Evolutionary conservation across 2,888 invertebrate species (phyloP).

Genomic region (Apamea sordens): DNA sequence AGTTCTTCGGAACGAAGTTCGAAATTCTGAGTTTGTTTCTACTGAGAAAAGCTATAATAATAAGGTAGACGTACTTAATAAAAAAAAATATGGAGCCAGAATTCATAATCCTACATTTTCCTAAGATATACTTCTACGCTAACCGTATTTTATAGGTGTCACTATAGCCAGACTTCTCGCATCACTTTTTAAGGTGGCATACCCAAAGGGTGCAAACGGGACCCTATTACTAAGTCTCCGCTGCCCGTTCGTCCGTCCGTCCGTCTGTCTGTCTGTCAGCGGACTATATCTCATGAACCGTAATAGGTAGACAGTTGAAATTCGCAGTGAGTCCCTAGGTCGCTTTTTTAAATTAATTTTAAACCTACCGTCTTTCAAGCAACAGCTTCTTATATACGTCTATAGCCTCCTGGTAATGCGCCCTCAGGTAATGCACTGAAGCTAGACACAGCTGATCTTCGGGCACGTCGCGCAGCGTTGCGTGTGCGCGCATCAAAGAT

Average conservation of each 20-base stretch:
- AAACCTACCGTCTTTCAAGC: conserved; percentile 95
- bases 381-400: conserved; percentile 99
- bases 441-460: conserved; percentile 99
- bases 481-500: conserved; percentile 95
- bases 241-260: neutral
- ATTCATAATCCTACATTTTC: neutral
- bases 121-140: neutral
- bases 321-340: neutral
- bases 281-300: neutral
- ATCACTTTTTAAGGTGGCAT: neutral
- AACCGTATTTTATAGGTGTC: neutral
- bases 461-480: conserved; percentile 95
- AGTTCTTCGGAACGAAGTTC: neutral
- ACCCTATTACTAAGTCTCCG: neutral
- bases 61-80: neutral
- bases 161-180: neutral
- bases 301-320: neutral
- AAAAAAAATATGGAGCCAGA: neutral
- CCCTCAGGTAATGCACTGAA: conserved; percentile 98
- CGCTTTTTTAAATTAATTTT: neutral
- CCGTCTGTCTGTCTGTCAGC: neutral
- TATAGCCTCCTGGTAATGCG: conserved; percentile 99
- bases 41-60: neutral
- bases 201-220: neutral
- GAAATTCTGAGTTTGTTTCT: neutral